Base-by-base conservation (phyloP, 1,140 invertebrate species). In the Andricus grossulariae region DNA sequence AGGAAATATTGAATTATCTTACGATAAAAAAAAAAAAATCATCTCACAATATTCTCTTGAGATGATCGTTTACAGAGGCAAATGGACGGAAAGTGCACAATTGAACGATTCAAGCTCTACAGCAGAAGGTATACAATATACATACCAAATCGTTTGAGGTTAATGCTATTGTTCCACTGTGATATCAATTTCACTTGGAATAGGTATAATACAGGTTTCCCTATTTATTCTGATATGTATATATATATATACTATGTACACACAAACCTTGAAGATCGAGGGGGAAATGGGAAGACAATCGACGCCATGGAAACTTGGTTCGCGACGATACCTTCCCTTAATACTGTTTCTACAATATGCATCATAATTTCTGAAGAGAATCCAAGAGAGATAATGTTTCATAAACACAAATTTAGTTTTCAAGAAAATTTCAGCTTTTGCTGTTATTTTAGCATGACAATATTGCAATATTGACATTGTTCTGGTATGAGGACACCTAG, bases 111-210 rank as follows among this genome's bases (percentile, higher is more conserved):
- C 25, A 66, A 66, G 39, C 60, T 66, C 25, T n/a, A 39, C 32
- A 45, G 25, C 15, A 66, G 60, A 16, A 66, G 25, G 60, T 39
- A 66, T 39, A 66, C 21, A 66, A 66, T 66, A 66, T 66, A 66
- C 32, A 39, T 39, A 66, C 60, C 60, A 66, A 66, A 66, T 66
- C 60, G 60, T 66, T 66, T 66, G 60, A 66, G 60, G 60, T 66
- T 66, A 66, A 66, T 66, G 60, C 60, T 66, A 66, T 66, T 66
- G 60, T 66, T 66, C 39, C 25, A 66, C 60, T 66, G 60, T 66
- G 60, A 39, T 66, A 66, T 66, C 60, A 66, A 66, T 66, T 66
- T 39, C 60, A 66, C 25, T 15, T n/a, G 32, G 15, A 39, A 66
- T 66, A 32, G 60, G 25, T 66, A 45, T 45, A 16, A 39, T 66